Base-by-base conservation (phyloP, 2,797 vertebrate species). In the Microtus agrestis region DNA sequence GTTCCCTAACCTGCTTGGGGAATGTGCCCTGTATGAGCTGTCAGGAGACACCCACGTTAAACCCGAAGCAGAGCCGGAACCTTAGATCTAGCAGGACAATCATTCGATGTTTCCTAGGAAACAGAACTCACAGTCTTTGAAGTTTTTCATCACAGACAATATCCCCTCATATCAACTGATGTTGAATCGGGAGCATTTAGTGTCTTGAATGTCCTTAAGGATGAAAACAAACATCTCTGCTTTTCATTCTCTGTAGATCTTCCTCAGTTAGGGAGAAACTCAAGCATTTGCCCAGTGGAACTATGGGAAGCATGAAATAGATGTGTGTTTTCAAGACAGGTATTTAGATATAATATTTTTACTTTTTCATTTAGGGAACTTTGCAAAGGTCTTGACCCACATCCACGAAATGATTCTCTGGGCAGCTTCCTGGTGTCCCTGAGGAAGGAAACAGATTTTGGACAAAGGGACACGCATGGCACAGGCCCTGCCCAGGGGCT, bases 211-310 rank as follows among this genome's bases (percentile, higher is more conserved):
- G 4, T 27, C 46, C 69, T 80, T n/a, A n/a, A 87, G 73, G 51
- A 56, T 40, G 12, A 85, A 37, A 67, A 7, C 14, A 0, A 31
- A 0, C 27, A 40, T 40, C 76, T 84, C 86, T 9, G 19, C 6
- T 29, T 73, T n/a, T 78, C 8, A 8, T 21, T 69, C 54, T 54
- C 27, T 0, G 0, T 31, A 10, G 34, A 15, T 14, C 4, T 37
- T 5, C 0, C 48, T 34, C 0, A 1, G 3, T 34, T 0, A 1
- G 1, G 21, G 27, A 8, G 10, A 19, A 40, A 40, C 51, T 43
- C 25, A 0, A 14, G 0, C 21, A 0, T 63, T 87, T 71, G 12
- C 19, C 4, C 3, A 13, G 71, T 4, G 48, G 15, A 13, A 61
- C 51, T 25, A 37, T 7, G 8, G 14, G 74, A 73, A 74, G 48